These are phyloP conservation scores for Chromis chromis DNA, from an alignment of 2,797 vertebrate genomes.

Conservation along the genomic window DNA sequence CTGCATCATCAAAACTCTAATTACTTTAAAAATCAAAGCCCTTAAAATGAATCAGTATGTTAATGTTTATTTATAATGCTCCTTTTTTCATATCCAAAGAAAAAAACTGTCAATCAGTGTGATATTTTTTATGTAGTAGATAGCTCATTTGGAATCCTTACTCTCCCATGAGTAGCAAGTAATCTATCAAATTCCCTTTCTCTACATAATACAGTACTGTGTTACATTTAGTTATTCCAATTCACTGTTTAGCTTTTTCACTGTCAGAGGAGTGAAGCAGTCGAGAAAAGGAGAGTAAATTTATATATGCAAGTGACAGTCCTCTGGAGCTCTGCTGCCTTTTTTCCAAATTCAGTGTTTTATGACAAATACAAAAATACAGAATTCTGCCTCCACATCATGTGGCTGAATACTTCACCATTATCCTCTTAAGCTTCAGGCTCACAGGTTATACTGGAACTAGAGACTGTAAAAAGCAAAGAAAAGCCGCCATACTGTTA, in stretches of 20 bases:
- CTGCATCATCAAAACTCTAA: not conserved
- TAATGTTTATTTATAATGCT: not conserved
- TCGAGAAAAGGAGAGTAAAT: not conserved
- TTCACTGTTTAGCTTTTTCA: not conserved
- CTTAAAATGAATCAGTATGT: not conserved
- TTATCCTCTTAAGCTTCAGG: constrained; percentile 12
- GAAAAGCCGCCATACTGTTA: constrained; percentile 26
- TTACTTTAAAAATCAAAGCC: constrained; percentile 16
- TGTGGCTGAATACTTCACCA: constrained; percentile 8
- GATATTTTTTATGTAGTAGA: not conserved
- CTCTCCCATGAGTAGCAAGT: not conserved
- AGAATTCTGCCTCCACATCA: constrained; percentile 7
- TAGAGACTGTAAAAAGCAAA: constrained; percentile 19
- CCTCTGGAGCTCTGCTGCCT: not conserved
- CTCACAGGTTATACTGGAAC: constrained; percentile 32
- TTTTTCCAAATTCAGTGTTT: constrained; percentile 7
- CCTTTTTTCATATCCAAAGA: not conserved
- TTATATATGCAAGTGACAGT: not conserved
- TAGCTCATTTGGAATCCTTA: constrained; percentile 14
- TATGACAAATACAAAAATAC: not conserved
- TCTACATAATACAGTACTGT: not conserved
- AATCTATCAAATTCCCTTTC: constrained; percentile 16
- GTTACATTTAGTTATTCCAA: constrained; percentile 2
- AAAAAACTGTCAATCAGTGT: constrained; percentile 6
- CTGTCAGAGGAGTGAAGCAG: not conserved